phyloP scores from a whole-genome alignment of 2,113 vertebrate species.

The Nannospalax galili region DNA sequence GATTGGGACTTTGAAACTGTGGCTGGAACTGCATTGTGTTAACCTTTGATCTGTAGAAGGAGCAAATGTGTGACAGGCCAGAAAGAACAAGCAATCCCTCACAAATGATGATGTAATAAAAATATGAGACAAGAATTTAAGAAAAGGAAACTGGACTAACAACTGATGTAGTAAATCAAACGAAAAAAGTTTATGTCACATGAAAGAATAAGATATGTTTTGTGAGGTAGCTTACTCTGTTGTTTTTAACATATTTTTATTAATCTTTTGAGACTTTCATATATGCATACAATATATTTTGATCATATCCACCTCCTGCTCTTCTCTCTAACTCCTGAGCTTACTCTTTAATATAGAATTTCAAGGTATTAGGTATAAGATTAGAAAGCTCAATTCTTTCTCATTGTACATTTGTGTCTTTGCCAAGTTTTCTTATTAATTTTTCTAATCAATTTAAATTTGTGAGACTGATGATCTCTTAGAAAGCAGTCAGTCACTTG shows the following conservation, averaged over 20 bases:
- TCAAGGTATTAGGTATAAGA: conserved; percentile 24
- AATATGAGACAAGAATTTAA: neutral
- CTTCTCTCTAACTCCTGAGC: neutral
- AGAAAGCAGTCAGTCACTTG: conserved; percentile 76
- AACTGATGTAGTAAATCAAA: neutral
- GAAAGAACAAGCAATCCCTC: neutral
- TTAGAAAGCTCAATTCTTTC: conserved; percentile 62
- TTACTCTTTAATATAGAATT: conserved; percentile 1
- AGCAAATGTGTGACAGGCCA: neutral
- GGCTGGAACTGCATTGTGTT: neutral
- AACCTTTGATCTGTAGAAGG: neutral
- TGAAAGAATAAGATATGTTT: conserved; percentile 5
- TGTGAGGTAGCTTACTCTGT: conserved; percentile 25
- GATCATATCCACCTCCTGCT: neutral
- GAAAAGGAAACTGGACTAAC: neutral
- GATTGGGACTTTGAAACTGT: conserved; percentile 2
- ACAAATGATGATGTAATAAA: neutral
- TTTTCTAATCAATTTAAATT: conserved; percentile 84
- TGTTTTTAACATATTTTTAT: neutral
- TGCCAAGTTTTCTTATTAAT: conserved; percentile 79
- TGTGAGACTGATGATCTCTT: conserved; percentile 69
- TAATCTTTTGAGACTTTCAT: neutral
- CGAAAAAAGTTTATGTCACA: neutral
- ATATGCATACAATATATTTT: neutral
- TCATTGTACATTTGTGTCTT: conserved; percentile 60